These are phyloP conservation scores for Gephyroberyx darwinii DNA, from an alignment of 2,797 vertebrate genomes.

Conservation along the genomic window DNA sequence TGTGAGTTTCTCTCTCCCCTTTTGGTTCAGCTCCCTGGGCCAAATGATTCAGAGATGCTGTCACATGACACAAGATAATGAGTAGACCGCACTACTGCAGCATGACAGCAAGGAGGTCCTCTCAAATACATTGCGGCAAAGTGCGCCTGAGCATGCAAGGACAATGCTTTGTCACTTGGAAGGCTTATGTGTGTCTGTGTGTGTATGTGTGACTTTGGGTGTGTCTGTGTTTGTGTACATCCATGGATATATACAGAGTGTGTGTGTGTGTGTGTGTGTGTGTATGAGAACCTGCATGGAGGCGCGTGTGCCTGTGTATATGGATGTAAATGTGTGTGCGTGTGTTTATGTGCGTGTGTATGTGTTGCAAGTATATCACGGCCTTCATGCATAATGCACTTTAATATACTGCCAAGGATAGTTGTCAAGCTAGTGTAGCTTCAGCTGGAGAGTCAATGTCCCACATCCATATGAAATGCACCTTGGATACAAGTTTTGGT, in stretches of 20 bases:
- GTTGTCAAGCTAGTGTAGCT: constrained; percentile 29
- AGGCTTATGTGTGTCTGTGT: constrained; percentile 16
- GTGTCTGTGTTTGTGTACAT: constrained; percentile 4
- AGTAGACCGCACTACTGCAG: constrained; percentile 66
- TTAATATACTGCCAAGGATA: constrained; percentile 49
- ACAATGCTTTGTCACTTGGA: constrained; percentile 62
- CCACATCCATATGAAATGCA: constrained; percentile 44
- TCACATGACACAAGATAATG: constrained; percentile 77
- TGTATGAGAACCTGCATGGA: constrained; percentile 20
- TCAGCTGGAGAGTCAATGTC: constrained; percentile 32
- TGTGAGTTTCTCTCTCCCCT: constrained; percentile 55
- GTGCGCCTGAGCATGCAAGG: constrained; percentile 66
- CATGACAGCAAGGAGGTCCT: constrained; percentile 67
- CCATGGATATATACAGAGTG: constrained; percentile 1
- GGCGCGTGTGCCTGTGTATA: neutral
- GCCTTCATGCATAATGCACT: constrained; percentile 53
- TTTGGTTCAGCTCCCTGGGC: constrained; percentile 69
- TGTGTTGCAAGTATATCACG: constrained; percentile 14
- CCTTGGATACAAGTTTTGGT: constrained; percentile 28
- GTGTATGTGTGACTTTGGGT: constrained; percentile 16
- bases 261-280: neutral
- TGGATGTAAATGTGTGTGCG: neutral
- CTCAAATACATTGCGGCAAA: constrained; percentile 66
- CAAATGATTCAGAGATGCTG: constrained; percentile 78
- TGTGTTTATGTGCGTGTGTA: constrained; percentile 8